Conservation (phyloP, 2,888 invertebrate species). For the Pecten maximus region DNA sequence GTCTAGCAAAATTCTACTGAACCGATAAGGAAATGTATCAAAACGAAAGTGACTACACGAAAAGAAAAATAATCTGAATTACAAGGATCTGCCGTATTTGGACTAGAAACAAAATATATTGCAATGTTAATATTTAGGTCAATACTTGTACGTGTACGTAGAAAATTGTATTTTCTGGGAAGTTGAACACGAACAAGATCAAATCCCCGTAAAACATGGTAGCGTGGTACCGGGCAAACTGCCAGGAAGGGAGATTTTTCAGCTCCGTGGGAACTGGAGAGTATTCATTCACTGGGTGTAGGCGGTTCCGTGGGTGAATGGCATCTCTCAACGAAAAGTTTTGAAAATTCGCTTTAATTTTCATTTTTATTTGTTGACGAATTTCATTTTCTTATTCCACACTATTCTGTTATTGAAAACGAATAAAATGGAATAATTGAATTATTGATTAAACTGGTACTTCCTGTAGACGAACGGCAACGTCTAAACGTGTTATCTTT, state of each 20-base stretch:
- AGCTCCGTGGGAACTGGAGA: no score
- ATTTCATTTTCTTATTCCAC: neutral
- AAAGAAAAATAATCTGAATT: neutral
- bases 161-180: neutral
- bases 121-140: neutral
- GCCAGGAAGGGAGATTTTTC: neutral
- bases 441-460: neutral
- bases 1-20: no score
- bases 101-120: neutral
- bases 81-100: neutral
- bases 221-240: neutral
- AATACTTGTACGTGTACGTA: neutral
- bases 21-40: no score
- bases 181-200: neutral
- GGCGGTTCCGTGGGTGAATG: no score
- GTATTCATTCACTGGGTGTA: no score
- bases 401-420: neutral
- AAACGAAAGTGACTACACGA: no score
- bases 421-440: neutral
- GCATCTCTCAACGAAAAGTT: no score
- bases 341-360: no score
- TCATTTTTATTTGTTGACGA: no score
- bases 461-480: neutral
- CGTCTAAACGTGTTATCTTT: neutral
- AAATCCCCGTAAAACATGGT: neutral